Percentiles rank a stretch among this genome's conserved stretches.
Evolutionary conservation across 2,797 vertebrate species (phyloP).

Genomic region (Myiotriccus ornatus): DNA sequence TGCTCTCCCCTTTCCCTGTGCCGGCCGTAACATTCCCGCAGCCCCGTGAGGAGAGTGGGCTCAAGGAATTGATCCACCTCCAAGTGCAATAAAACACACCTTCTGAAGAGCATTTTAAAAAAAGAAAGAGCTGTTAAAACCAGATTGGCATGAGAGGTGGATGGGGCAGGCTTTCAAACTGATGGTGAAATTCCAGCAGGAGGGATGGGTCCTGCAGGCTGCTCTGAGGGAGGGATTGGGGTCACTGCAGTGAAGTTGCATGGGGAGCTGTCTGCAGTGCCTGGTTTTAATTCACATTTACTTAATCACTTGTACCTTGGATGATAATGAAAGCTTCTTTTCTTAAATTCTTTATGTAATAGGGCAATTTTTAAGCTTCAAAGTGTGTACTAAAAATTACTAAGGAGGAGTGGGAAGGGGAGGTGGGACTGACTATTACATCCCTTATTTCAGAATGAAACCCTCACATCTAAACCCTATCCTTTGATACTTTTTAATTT

Average conservation of each 20-base stretch:
- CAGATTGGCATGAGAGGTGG: neutral
- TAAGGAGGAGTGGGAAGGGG: constrained; percentile 31
- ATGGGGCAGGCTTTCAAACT: neutral
- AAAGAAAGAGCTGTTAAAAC: neutral
- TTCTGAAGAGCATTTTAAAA: neutral
- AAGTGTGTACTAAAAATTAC: constrained; percentile 32
- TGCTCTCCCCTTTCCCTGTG: neutral
- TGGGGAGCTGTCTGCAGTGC: neutral
- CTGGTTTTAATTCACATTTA: neutral
- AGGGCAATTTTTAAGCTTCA: constrained; percentile 26
- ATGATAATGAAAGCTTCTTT: constrained; percentile 22
- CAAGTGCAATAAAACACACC: neutral
- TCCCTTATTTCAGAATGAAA: constrained; percentile 46
- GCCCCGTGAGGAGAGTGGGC: neutral
- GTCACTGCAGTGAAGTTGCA: neutral
- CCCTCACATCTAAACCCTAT: neutral
- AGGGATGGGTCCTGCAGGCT: neutral
- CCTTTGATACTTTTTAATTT: neutral
- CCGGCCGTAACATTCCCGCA: neutral
- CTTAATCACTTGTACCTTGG: constrained; percentile 6
- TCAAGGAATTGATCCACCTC: neutral
- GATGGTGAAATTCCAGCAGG: neutral
- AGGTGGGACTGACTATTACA: neutral
- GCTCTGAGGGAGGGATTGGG: neutral
- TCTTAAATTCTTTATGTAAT: constrained; percentile 39